Conservation (phyloP, 2,888 invertebrate species). For the Limenitis camilla region DNA sequence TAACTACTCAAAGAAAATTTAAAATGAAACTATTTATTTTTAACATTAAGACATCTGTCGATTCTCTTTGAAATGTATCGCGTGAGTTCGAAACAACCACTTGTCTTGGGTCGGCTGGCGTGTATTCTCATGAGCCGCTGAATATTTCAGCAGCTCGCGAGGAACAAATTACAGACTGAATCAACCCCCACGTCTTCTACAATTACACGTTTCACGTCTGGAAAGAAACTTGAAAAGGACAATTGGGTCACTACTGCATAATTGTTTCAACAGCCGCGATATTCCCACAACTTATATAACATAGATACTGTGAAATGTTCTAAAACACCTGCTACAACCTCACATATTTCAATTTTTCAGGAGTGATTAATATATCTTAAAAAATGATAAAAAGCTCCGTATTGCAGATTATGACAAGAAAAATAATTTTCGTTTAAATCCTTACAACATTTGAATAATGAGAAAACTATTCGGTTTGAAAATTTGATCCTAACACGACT, state of each 20-base stretch:
- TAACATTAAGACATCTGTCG: conserved; percentile 39
- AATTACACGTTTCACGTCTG: conserved; percentile 48
- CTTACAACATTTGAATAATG: no score
- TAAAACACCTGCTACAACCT: conserved; percentile 28
- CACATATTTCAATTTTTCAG: conserved; percentile 23
- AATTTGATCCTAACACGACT: no score
- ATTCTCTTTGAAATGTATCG: conserved; percentile 36
- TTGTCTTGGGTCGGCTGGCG: conserved; percentile 35
- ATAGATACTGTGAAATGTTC: conserved; percentile 26
- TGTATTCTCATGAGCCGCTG: conserved; percentile 52
- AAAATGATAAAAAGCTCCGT: not conserved
- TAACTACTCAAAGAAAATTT: not conserved
- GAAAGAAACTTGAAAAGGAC: conserved; percentile 35
- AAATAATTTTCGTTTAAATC: no score
- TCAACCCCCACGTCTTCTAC: conserved; percentile 37
- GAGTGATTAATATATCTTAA: not conserved
- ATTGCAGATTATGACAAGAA: no score
- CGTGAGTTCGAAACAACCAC: conserved; percentile 29
- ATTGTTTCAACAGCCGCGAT: conserved; percentile 40
- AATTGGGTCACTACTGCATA: conserved; percentile 55
- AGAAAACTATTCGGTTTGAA: no score
- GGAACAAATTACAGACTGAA: conserved; percentile 60
- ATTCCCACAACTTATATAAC: conserved; percentile 42
- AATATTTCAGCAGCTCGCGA: conserved; percentile 59
- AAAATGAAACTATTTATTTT: not conserved